Base-by-base conservation (phyloP, 2,888 invertebrate genomes). In the Drosophila peninsularis region DNA sequence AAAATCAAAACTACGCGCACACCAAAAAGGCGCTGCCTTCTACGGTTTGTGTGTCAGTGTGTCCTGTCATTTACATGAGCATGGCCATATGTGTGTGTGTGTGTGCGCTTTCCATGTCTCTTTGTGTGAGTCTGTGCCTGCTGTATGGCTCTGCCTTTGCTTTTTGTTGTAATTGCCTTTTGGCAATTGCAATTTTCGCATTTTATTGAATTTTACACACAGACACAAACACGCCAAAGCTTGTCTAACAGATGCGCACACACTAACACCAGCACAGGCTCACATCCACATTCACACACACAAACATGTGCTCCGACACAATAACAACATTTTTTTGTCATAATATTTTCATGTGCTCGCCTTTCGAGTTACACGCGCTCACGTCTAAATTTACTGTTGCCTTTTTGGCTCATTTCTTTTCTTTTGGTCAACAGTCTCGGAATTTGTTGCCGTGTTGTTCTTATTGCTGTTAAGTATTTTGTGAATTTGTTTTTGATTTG, bases 1-100 rank as follows among this genome's bases (percentile, higher is more conserved):
- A 89, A 84, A 84, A 84, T 87, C 88, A 84, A 84, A 84, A 89
- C 89, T 82, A 88, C 82, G 88, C 89, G 85, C 88, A 78, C 81
- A 83, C 80, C 86, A 69, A 77, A 74, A 71, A 78, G 74, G 81
- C 74, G 79, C 77, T 80, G 77, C 70, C 79, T 74, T 39, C 44
- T 24, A 60, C 50, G 49, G 53, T 70, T 32, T 76, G 50, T 75
- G 61, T 75, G 62, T 69, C 65, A 63, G 65, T 72, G 44, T 72
- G 71, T 73, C 62, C 67, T 60, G 54, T 74, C 67, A 86, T 80
- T 79, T 82, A 72, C 70, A 67, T 78, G 68, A 54, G 39, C 70
- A 30, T 69, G 52, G 61, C 13, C 21, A 13, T 50, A 34, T 32
- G 34, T 19, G 49, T 68, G 44, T 67, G 49, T 55, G 37, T 60